phyloP scores from a whole-genome alignment of 2,888 invertebrate species.

The Caenorhabditis imperialis region DNA sequence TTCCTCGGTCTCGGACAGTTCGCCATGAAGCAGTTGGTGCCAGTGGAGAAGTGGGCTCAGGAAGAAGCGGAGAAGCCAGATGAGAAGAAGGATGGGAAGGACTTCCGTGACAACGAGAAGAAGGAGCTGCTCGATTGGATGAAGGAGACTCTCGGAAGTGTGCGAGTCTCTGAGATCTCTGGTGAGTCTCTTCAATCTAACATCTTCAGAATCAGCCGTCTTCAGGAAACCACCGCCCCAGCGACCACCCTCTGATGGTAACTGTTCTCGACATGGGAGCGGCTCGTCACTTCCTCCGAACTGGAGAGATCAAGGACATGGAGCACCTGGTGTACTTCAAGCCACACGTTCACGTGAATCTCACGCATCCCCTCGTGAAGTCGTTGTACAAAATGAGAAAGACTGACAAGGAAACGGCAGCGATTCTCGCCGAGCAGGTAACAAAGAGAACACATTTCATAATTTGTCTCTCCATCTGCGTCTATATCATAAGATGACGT shows the following conservation, averaged over 20 bases:
- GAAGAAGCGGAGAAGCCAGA: constrained; percentile 70
- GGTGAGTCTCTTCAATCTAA: constrained; percentile 13
- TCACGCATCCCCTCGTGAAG: constrained; percentile 91
- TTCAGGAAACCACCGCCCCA: constrained; percentile 86
- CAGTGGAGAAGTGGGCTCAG: constrained; percentile 91
- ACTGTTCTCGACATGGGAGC: constrained; percentile 96
- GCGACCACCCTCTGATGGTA: constrained; percentile 92
- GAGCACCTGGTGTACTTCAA: constrained; percentile 84
- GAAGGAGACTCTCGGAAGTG: constrained; percentile 83
- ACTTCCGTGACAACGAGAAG: constrained; percentile 85
- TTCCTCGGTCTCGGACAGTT: constrained; percentile 90
- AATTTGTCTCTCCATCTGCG: not conserved
- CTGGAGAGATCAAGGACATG: constrained; percentile 80
- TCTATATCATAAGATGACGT: too few relatives aligned
- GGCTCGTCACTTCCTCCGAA: constrained; percentile 92
- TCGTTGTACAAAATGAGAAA: constrained; percentile 87
- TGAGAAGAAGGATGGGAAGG: constrained; percentile 79
- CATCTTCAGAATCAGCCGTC: constrained; percentile 1
- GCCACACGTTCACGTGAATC: constrained; percentile 93
- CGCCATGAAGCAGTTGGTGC: constrained; percentile 85
- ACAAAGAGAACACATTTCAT: constrained; percentile 41
- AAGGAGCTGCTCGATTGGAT: constrained; percentile 88
- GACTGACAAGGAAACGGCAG: constrained; percentile 87
- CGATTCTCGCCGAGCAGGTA: constrained; percentile 89
- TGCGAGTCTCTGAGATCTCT: constrained; percentile 79